Conservation (phyloP, 2,113 vertebrate species). For the Phycodurus eques region DNA sequence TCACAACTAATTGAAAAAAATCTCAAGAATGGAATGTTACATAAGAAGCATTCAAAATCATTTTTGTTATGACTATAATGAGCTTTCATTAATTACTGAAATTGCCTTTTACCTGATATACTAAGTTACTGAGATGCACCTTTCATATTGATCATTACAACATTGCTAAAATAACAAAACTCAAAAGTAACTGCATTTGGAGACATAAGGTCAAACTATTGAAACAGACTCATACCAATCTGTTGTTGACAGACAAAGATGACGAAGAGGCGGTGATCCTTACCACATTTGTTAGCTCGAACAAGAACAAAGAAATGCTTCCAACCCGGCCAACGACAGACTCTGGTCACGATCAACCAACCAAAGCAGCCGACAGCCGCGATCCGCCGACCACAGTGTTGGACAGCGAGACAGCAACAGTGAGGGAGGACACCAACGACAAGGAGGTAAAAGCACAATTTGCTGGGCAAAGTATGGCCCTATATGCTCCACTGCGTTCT, state of each 20-base stretch:
- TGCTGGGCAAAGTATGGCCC: neutral
- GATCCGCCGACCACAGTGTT: slow-evolving; percentile 32
- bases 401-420: slow-evolving; percentile 1
- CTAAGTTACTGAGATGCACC: neutral
- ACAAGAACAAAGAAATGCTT: slow-evolving; percentile 4
- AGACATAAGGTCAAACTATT: neutral
- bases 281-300: neutral
- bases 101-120: no score
- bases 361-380: slow-evolving; percentile 23
- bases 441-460: slow-evolving; percentile 27
- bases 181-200: neutral
- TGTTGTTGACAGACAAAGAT: neutral
- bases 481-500: neutral
- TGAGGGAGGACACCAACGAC: neutral
- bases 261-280: neutral
- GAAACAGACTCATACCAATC: neutral
- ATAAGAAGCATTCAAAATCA: no score
- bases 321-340: slow-evolving; percentile 24
- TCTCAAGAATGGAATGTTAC: no score
- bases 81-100: no score
- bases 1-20: no score
- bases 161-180: neutral
- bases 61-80: no score
- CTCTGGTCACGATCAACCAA: slow-evolving; percentile 18
- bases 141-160: neutral